Percentiles rank a stretch among this genome's conserved stretches.
These are phyloP conservation scores for Aldrovandia affinis DNA, from an alignment of 2,797 vertebrate species.

Conservation along the genomic window DNA sequence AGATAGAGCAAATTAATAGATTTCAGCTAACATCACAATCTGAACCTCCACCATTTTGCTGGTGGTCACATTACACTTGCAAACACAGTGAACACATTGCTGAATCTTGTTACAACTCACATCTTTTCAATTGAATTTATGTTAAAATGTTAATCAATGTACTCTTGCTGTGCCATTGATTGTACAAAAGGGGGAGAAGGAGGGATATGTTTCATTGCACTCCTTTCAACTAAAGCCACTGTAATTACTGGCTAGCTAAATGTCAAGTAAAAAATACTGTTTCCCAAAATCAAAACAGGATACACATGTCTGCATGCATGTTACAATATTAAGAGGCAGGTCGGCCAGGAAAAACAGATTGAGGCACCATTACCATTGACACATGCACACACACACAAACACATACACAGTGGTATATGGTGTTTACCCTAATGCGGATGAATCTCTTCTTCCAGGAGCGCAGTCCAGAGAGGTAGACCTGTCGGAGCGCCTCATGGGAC, in stretches of 20 bases:
- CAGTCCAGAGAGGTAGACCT: slow-evolving; percentile 73
- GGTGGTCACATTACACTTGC: background rate
- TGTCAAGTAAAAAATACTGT: background rate
- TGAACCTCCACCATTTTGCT: too few relatives aligned
- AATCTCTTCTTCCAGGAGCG: slow-evolving; percentile 79
- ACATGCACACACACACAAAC: background rate
- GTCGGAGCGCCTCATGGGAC: slow-evolving; percentile 76
- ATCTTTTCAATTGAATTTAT: too few relatives aligned
- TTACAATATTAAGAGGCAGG: background rate
- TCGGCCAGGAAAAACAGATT: background rate
- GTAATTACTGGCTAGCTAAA: background rate
- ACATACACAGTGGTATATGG: background rate
- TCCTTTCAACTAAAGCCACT: background rate
- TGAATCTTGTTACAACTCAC: too few relatives aligned
- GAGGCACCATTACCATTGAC: slow-evolving; percentile 25
- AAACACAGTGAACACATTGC: background rate
- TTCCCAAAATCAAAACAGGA: background rate
- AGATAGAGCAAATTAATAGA: background rate
- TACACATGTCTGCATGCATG: background rate
- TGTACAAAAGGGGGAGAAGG: background rate
- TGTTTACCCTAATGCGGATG: slow-evolving; percentile 70
- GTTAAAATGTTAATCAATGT: background rate
- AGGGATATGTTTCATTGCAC: background rate
- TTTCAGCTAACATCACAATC: background rate
- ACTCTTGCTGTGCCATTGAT: background rate